Conservation (phyloP, 1,140 invertebrate species). For the Lithobius niger region DNA sequence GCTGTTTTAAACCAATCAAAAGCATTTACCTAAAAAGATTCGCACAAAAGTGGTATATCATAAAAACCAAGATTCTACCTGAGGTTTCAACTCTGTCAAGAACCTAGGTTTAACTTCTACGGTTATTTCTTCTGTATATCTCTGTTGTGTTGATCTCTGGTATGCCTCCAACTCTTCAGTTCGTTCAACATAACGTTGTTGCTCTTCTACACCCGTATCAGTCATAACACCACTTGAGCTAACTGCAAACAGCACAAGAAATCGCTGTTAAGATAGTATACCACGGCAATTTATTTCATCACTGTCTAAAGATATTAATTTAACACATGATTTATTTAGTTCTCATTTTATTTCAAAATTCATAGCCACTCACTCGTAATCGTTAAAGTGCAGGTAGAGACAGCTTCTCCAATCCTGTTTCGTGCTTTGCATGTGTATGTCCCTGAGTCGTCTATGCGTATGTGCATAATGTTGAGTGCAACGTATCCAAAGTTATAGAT, state of each 20-base stretch:
- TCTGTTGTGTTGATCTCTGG: conserved; percentile 17
- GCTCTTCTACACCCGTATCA: conserved; percentile 79
- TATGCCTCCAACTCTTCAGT: conserved; percentile 86
- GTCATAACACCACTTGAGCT: conserved; percentile 57
- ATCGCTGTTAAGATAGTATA: too few relatives aligned
- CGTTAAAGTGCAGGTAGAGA: conserved; percentile 50
- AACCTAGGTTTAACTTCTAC: conserved; percentile 52
- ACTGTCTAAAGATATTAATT: too few relatives aligned
- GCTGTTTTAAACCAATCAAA: too few relatives aligned
- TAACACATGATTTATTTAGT: too few relatives aligned
- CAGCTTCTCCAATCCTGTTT: conserved; percentile 60
- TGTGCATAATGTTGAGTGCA: conserved; percentile 92
- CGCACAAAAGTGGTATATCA: neutral
- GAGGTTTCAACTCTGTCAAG: conserved; percentile 81
- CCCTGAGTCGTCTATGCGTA: conserved; percentile 85
- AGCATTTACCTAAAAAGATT: neutral
- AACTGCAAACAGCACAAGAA: conserved; percentile 27
- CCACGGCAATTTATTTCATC: too few relatives aligned
- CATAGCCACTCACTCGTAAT: conserved; percentile 47
- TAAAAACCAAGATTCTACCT: conserved; percentile 40
- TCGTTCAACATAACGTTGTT: conserved; percentile 83
- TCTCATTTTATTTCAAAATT: neutral
- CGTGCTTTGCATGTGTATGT: conserved; percentile 78
- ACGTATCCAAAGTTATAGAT: conserved; percentile 98
- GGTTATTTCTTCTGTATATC: conserved; percentile 14